phyloP scores from a whole-genome alignment of 1,140 invertebrate genomes.

The Trypoxylus dichotomus region DNA sequence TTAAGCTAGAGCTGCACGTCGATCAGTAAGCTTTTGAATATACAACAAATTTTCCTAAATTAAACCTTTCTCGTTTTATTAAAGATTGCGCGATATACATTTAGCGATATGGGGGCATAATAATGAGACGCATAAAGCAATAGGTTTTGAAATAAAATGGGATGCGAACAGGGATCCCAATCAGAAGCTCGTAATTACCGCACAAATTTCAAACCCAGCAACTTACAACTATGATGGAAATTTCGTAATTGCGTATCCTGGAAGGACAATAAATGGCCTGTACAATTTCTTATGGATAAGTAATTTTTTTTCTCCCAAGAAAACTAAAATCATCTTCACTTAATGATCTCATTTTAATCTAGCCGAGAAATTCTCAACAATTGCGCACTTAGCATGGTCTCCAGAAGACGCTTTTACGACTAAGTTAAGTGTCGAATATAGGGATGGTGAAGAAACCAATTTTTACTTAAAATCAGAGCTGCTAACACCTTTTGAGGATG shows the following conservation, averaged over 20 bases:
- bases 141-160: slow-evolving; percentile 75
- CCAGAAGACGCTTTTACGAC: slow-evolving; percentile 57
- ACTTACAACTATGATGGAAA: slow-evolving; percentile 63
- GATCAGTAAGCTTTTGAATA: slow-evolving; percentile 66
- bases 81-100: slow-evolving; percentile 72
- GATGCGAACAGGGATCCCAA: slow-evolving; percentile 79
- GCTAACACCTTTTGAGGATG: slow-evolving; percentile 72
- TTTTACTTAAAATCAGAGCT: slow-evolving; percentile 59
- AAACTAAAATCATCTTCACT: neutral
- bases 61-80: slow-evolving; percentile 22
- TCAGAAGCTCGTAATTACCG: slow-evolving; percentile 63
- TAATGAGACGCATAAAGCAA: slow-evolving; percentile 61
- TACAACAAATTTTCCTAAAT: neutral
- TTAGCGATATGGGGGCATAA: slow-evolving; percentile 63
- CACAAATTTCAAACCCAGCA: slow-evolving; percentile 56
- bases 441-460: slow-evolving; percentile 49
- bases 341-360: slow-evolving; percentile 26
- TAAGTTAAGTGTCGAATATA: slow-evolving; percentile 56
- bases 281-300: slow-evolving; percentile 60
- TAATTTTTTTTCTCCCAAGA: slow-evolving; percentile 39
- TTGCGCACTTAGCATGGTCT: slow-evolving; percentile 60
- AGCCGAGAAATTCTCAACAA: slow-evolving; percentile 42
- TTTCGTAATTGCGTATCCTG: slow-evolving; percentile 70
- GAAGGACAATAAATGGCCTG: slow-evolving; percentile 66
- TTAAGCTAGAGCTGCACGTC: slow-evolving; percentile 66